phyloP scores from a whole-genome alignment of 1,140 invertebrate species.

The Aphaenogaster ashmeadi region DNA sequence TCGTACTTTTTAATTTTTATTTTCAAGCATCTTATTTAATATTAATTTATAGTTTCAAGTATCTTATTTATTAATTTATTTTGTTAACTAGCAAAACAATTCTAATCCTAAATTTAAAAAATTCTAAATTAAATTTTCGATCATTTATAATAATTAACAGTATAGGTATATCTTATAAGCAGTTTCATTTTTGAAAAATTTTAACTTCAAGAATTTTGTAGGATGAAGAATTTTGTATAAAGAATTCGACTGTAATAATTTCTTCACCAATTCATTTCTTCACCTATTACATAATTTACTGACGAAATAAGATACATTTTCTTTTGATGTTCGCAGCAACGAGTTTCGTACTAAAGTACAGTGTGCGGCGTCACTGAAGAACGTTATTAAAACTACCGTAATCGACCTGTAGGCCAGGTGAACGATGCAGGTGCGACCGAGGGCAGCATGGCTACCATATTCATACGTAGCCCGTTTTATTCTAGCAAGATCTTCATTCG shows the following conservation, averaged over 20 bases:
- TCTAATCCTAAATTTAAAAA: neutral
- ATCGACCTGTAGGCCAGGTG: constrained; percentile 62
- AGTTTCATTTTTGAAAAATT: neutral
- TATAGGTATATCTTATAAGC: neutral
- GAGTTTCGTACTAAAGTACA: constrained; percentile 32
- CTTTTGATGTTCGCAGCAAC: neutral
- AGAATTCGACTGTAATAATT: neutral
- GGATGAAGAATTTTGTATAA: neutral
- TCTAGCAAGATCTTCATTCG: constrained; percentile 45
- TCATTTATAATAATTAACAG: neutral
- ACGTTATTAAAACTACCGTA: constrained; percentile 60
- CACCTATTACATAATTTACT: neutral
- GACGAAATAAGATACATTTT: constrained; percentile 9
- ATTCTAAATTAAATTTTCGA: neutral
- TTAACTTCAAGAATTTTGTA: neutral
- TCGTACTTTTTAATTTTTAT: neutral
- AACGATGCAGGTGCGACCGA: constrained; percentile 68
- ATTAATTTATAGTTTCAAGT: neutral
- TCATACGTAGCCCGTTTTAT: constrained; percentile 44
- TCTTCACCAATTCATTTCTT: neutral
- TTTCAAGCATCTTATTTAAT: neutral
- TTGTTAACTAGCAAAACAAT: neutral
- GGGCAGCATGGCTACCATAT: constrained; percentile 24
- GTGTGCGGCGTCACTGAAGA: neutral
- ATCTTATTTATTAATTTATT: neutral